phyloP scores from a whole-genome alignment of 2,797 vertebrate genomes.

The Moxostoma hubbsi region DNA sequence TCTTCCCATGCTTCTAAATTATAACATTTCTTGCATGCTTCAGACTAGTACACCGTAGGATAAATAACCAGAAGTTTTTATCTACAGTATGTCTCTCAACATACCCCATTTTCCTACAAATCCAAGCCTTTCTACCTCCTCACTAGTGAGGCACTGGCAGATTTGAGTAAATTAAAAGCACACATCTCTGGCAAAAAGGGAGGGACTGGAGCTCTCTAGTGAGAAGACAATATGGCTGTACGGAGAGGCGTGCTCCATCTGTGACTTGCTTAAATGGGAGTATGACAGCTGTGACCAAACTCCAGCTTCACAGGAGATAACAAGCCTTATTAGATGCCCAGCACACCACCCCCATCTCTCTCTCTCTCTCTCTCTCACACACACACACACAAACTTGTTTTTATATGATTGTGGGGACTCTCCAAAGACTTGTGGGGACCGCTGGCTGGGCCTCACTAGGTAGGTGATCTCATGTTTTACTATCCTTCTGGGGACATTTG shows the following conservation, averaged over 20 bases:
- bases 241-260: conserved; percentile 70
- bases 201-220: conserved; percentile 71
- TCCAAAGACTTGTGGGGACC: no score
- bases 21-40: neutral
- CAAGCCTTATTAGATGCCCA: conserved; percentile 72
- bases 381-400: conserved; percentile 33
- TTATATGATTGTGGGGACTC: no score
- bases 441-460: no score
- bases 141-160: conserved; percentile 68
- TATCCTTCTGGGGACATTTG: no score
- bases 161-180: conserved; percentile 79
- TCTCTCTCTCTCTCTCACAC: conserved; percentile 20
- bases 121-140: conserved; percentile 54
- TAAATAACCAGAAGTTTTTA: neutral
- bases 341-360: conserved; percentile 51
- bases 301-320: conserved; percentile 75
- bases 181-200: conserved; percentile 73
- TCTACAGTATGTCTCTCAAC: neutral
- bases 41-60: neutral
- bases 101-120: neutral
- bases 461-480: no score
- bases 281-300: conserved; percentile 81
- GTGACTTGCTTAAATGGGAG: conserved; percentile 75
- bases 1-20: no score
- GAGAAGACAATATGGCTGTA: conserved; percentile 77